phyloP scores from a whole-genome alignment of 2,113 vertebrate species.

The Lampris incognitus region DNA sequence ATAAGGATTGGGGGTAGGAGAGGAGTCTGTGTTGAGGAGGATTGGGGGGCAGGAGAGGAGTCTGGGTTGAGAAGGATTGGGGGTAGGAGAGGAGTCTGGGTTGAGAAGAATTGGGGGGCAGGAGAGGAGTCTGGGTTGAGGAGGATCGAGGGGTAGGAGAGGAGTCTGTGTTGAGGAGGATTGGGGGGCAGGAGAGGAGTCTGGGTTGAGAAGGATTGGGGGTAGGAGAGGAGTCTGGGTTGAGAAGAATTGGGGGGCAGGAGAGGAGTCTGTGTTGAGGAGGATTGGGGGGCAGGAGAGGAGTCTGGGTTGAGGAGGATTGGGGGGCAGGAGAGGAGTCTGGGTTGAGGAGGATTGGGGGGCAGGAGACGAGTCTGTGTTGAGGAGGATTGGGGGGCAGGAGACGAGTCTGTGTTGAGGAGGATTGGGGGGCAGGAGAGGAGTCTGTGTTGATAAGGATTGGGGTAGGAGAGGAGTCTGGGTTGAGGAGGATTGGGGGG shows the following conservation, averaged over 20 bases:
- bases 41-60: background rate
- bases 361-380: background rate
- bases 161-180: background rate
- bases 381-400: background rate
- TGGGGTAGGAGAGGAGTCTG: background rate
- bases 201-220: background rate
- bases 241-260: conserved; percentile 22
- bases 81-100: background rate
- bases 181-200: background rate
- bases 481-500: too few relatives aligned
- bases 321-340: background rate
- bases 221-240: conserved; percentile 3
- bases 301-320: background rate
- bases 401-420: background rate
- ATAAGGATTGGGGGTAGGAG: conserved; percentile 5
- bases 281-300: conserved; percentile 11
- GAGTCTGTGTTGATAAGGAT: background rate
- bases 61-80: background rate
- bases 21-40: background rate
- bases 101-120: background rate
- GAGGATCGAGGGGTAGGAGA: background rate
- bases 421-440: background rate
- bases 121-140: background rate
- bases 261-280: background rate
- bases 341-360: background rate